Evolutionary conservation across 2,888 invertebrate species (phyloP).

Genomic region (Dasypolia templi): DNA sequence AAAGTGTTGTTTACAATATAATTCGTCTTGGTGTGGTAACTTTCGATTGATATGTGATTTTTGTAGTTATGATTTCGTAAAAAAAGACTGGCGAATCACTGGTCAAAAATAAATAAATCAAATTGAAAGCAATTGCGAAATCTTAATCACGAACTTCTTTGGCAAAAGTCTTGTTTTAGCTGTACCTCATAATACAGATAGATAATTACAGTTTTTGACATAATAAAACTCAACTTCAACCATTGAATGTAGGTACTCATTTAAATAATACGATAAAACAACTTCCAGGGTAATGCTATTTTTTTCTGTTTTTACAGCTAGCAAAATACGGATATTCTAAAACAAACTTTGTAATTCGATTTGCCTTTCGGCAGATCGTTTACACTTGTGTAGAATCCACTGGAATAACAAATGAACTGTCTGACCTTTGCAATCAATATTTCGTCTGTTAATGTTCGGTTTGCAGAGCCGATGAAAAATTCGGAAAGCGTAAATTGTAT

Average conservation of each 20-base stretch:
- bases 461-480: slow-evolving; percentile 57
- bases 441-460: slow-evolving; percentile 62
- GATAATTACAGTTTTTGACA: too few relatives aligned
- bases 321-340: slow-evolving; percentile 52
- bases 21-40: not conserved
- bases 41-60: not conserved
- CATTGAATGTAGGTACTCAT: too few relatives aligned
- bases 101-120: too few relatives aligned
- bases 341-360: slow-evolving; percentile 61
- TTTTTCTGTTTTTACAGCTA: slow-evolving; percentile 22
- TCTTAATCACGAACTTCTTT: too few relatives aligned
- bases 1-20: slow-evolving; percentile 4
- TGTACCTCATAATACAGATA: too few relatives aligned
- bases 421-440: slow-evolving; percentile 70
- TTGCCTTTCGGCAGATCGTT: slow-evolving; percentile 64
- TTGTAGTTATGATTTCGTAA: not conserved
- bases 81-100: not conserved
- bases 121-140: too few relatives aligned
- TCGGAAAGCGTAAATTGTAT: slow-evolving; percentile 49
- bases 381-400: slow-evolving; percentile 64
- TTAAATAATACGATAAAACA: slow-evolving; percentile 6
- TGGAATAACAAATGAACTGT: slow-evolving; percentile 69
- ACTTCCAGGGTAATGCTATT: not conserved
- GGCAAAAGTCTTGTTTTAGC: too few relatives aligned
- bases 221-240: too few relatives aligned